Conservation (phyloP, 2,797 vertebrate species). For the Hybognathus amarus region DNA sequence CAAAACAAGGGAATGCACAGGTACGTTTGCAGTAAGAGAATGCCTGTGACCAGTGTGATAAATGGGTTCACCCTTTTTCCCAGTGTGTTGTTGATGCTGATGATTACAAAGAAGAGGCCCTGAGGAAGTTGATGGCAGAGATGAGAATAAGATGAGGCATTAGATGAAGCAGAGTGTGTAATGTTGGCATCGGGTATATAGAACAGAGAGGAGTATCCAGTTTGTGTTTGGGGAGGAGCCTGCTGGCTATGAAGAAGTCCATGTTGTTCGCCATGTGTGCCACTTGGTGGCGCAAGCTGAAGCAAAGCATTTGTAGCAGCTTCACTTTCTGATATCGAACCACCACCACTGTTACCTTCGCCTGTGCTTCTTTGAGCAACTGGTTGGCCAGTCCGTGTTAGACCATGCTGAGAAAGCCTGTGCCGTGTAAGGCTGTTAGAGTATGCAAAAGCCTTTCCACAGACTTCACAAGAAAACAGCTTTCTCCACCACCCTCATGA, state of each 20-base stretch:
- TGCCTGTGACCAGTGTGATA: conserved; percentile 77
- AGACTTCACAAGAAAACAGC: conserved; percentile 89
- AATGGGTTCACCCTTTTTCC: conserved; percentile 83
- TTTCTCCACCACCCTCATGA: conserved; percentile 88
- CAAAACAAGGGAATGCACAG: conserved; percentile 77
- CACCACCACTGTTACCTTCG: conserved; percentile 73
- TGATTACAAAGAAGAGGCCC: conserved; percentile 77
- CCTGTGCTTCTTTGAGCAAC: conserved; percentile 76
- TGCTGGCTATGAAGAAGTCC: conserved; percentile 79
- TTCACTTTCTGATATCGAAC: conserved; percentile 80
- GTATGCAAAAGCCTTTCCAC: conserved; percentile 91
- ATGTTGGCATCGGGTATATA: conserved; percentile 74
- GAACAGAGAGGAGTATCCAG: conserved; percentile 81
- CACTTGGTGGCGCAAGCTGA: conserved; percentile 78
- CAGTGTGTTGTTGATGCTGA: conserved; percentile 77
- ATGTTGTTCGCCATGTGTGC: conserved; percentile 73
- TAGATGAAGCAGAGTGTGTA: conserved; percentile 75
- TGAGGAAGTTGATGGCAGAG: conserved; percentile 81
- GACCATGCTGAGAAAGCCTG: conserved; percentile 86
- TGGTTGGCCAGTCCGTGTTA: conserved; percentile 74
- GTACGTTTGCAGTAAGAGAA: conserved; percentile 77
- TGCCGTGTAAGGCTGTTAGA: conserved; percentile 93
- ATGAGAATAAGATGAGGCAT: conserved; percentile 76
- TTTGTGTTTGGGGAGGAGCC: conserved; percentile 73
- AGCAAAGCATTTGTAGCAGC: conserved; percentile 84